phyloP scores from a whole-genome alignment of 2,797 vertebrate genomes.

The Melanotaenia maccullochi region DNA sequence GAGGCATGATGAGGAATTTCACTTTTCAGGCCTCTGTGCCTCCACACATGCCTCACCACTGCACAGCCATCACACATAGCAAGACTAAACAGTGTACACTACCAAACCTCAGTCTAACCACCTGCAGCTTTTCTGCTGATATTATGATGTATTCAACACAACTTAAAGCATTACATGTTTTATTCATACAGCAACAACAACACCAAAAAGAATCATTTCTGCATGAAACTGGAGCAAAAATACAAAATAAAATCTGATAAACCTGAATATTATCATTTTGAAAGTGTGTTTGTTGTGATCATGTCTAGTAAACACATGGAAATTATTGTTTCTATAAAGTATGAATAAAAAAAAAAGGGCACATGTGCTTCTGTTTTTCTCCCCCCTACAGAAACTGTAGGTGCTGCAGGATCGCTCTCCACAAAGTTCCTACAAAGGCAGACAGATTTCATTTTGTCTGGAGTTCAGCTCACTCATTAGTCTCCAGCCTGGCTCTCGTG shows the following conservation, averaged over 20 bases:
- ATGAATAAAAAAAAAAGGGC: conserved; percentile 22
- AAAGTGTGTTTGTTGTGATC: conserved; percentile 3
- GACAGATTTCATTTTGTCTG: conserved; percentile 54
- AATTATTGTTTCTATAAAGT: not conserved
- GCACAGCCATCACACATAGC: not conserved
- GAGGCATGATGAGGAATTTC: too few relatives aligned
- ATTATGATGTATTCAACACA: not conserved
- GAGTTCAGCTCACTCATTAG: conserved; percentile 44
- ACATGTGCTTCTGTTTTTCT: conserved; percentile 35
- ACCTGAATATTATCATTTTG: not conserved
- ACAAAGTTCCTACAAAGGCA: conserved; percentile 34
- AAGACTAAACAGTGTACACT: not conserved
- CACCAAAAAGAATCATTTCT: too few relatives aligned
- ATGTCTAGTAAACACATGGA: conserved; percentile 9
- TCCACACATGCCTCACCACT: not conserved
- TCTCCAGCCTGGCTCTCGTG: conserved; percentile 45
- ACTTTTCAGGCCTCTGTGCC: not conserved
- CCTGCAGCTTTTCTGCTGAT: not conserved
- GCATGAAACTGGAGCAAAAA: too few relatives aligned
- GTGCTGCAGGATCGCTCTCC: conserved; percentile 39
- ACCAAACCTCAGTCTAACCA: not conserved
- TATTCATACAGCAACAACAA: not conserved
- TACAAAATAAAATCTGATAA: not conserved
- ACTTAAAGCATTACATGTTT: not conserved
- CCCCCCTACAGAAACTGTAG: conserved; percentile 36